Conservation (phyloP, 1,140 invertebrate genomes). For the Leptonema lineaticorne region DNA sequence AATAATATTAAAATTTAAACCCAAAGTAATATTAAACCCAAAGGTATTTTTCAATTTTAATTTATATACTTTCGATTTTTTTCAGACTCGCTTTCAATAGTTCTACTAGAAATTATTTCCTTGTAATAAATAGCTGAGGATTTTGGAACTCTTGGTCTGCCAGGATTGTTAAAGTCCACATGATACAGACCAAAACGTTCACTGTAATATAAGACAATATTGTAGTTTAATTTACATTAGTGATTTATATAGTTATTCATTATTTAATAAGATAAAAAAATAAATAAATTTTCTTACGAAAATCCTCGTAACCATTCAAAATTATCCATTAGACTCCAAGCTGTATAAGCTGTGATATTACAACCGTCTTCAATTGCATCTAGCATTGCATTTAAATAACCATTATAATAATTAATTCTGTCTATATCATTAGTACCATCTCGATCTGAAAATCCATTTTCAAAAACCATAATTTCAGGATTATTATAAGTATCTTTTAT, state of each 20-base stretch:
- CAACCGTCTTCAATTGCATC: constrained; percentile 67
- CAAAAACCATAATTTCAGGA: constrained; percentile 63
- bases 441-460: constrained; percentile 65
- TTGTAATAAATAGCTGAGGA: constrained; percentile 50
- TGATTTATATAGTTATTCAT: neutral
- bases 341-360: constrained; percentile 67
- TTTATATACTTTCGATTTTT: too few species aligned
- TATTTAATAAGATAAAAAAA: too few species aligned
- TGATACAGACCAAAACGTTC: constrained; percentile 63
- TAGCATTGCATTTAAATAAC: constrained; percentile 65
- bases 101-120: constrained; percentile 32
- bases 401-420: constrained; percentile 49
- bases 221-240: neutral
- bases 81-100: neutral
- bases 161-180: constrained; percentile 59
- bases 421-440: constrained; percentile 47
- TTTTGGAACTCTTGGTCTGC: constrained; percentile 54
- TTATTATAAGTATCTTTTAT: constrained; percentile 63
- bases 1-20: neutral
- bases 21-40: too few species aligned
- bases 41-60: too few species aligned
- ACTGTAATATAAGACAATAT: constrained; percentile 42
- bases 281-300: constrained; percentile 1
- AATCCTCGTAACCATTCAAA: constrained; percentile 70
- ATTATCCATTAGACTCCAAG: constrained; percentile 73